These are phyloP conservation scores for Progne subis DNA, from an alignment of 2,113 vertebrate species.

Conservation along the genomic window DNA sequence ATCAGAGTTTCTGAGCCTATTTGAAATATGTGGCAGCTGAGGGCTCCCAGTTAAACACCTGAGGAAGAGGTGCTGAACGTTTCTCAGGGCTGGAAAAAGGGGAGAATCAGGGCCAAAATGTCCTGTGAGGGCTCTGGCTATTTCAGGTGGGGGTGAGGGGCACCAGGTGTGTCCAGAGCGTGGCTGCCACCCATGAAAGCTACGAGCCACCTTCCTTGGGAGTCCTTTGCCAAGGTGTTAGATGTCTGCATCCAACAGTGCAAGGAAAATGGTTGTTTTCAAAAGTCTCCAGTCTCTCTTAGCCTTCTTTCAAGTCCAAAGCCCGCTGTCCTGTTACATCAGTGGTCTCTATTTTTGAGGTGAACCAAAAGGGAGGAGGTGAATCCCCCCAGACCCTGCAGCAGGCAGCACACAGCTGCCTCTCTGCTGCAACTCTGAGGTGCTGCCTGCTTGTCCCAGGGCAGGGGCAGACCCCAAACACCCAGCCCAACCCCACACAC, in stretches of 20 bases:
- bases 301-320: neutral
- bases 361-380: neutral
- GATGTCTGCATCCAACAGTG: neutral
- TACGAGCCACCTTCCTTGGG: neutral
- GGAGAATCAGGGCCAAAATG: neutral
- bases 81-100: neutral
- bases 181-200: neutral
- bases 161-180: fast-evolving
- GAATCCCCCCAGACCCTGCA: neutral
- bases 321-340: neutral
- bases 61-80: neutral
- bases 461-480: neutral
- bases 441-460: neutral
- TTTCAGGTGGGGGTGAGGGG: neutral
- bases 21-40: neutral
- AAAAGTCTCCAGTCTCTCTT: neutral
- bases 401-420: neutral
- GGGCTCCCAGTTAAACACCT: neutral
- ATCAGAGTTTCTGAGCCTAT: neutral
- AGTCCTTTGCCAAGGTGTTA: neutral
- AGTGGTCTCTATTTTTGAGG: neutral
- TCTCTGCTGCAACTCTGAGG: neutral
- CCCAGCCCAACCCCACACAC: fast-evolving
- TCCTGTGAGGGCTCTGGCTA: neutral
- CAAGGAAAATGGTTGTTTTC: neutral